Evolutionary conservation across 1,140 invertebrate species (phyloP).

Genomic region (Zaprionus davidi): DNA sequence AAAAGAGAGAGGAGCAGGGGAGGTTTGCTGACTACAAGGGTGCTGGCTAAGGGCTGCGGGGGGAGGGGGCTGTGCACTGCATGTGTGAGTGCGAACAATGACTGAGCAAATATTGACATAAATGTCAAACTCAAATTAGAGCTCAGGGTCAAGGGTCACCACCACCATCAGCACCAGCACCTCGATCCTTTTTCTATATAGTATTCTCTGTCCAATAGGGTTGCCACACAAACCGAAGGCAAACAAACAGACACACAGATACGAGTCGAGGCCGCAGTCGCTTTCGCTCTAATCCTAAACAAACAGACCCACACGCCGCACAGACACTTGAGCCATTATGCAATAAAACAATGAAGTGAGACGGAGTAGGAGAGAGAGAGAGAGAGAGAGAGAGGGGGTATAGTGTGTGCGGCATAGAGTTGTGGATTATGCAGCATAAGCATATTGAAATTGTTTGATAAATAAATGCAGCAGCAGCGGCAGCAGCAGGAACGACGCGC

Average conservation of each 20-base stretch:
- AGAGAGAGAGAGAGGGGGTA: not conserved
- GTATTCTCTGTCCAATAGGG: not conserved
- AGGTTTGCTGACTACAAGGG: not conserved
- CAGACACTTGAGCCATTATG: conserved; percentile 75
- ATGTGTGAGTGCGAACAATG: conserved; percentile 72
- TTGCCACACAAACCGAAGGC: conserved; percentile 1
- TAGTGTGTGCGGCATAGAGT: not conserved
- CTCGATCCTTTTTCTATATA: not conserved
- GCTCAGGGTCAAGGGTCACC: conserved; percentile 81
- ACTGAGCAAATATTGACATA: conserved; percentile 84
- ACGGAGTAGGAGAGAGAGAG: not conserved
- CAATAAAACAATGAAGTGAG: conserved; percentile 70
- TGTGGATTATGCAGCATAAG: conserved; percentile 58
- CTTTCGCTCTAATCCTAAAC: conserved; percentile 71
- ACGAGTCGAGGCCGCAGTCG: conserved; percentile 53
- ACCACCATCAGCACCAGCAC: not conserved
- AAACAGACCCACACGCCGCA: conserved; percentile 60
- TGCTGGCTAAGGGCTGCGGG: not conserved
- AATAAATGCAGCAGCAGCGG: conserved; percentile 65
- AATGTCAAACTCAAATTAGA: conserved; percentile 84
- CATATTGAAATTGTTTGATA: conserved; percentile 83
- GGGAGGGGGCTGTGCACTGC: conserved; percentile 3
- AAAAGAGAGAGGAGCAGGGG: not conserved
- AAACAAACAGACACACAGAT: conserved; percentile 48
- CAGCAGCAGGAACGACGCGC: not conserved